Base-by-base conservation (phyloP, 2,113 vertebrate species). In the Peromyscus polionotus region DNA sequence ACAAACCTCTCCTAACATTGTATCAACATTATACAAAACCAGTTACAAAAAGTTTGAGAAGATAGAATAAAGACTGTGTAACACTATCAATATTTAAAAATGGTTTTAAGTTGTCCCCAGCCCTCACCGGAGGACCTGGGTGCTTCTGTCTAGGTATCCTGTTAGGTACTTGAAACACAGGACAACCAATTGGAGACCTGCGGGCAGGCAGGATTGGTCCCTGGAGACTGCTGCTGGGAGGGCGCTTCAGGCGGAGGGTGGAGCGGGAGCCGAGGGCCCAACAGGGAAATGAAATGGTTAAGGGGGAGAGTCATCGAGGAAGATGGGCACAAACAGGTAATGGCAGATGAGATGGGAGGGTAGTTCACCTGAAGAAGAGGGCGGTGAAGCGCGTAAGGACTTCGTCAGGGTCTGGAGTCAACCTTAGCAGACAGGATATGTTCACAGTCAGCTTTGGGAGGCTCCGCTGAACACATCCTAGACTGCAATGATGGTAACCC, bases 1-100 rank as follows among this genome's bases (percentile, higher is more conserved):
- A 42, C 39, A 75, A 45, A 61, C 26, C 31, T 51, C 84, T 92
- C 68, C 65, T 91, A 79, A 57, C 73, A 90, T 81, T 51, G 36
- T 73, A 83, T 76, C 36, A 39, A 4, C 24, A 67, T 87, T 88
- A 88, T 68, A 45, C 31, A 90, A 68, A 97, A 73, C 91, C 14
- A 88, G 81, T 92, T 93, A 75, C 67, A 90, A 94, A 94, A 93
- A 33, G 12, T 33, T 89, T 89, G 0, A 51, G 76, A 88, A 90
- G 63, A 90, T 48, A 80, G 85, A 80, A 80, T 96, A 65, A 95
- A 54, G 70, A 89, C 68, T 36, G 81, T 9, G 24, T 54, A 92
- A 87, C 3, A 65, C 31, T 70, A 76, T 22, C 7, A 80, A 13
- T n/a, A 72, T 45, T 85, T 10, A 7, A n/a, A 88, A 88, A 39